phyloP scores from a whole-genome alignment of 1,140 invertebrate species.

The Caerostris extrusa region DNA sequence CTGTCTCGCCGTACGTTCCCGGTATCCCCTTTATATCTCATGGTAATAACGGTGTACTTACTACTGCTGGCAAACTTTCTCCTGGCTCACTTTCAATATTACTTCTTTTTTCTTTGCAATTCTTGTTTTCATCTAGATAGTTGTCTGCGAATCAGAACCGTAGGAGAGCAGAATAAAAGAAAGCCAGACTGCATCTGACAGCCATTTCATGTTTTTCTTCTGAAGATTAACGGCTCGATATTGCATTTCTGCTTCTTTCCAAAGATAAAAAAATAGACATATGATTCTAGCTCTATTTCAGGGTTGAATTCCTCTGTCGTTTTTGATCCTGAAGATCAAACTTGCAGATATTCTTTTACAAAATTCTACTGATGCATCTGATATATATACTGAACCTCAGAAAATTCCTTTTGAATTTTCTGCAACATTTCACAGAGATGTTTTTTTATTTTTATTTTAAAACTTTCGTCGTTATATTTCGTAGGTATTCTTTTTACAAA shows the following conservation, averaged over 20 bases:
- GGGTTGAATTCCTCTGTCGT: no score
- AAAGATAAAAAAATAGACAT: background rate
- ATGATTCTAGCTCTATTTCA: no score
- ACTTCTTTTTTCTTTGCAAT: background rate
- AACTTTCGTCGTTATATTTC: no score
- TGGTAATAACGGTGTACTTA: background rate
- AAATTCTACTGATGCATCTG: no score
- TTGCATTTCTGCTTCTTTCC: background rate
- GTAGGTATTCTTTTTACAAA: no score
- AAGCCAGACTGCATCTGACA: background rate
- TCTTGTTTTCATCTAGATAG: background rate
- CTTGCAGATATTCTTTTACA: no score
- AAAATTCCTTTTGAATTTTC: no score
- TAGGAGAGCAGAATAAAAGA: background rate
- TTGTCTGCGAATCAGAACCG: background rate
- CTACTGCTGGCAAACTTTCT: slow-evolving; percentile 1
- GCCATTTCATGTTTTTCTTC: background rate
- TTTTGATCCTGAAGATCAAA: no score
- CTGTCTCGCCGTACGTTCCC: background rate
- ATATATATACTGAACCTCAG: no score
- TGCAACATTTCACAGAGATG: no score
- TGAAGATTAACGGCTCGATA: background rate
- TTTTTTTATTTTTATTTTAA: no score
- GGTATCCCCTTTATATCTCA: background rate
- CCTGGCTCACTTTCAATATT: background rate